phyloP scores from a whole-genome alignment of 2,888 invertebrate species.

The Aporophyla nigra region DNA sequence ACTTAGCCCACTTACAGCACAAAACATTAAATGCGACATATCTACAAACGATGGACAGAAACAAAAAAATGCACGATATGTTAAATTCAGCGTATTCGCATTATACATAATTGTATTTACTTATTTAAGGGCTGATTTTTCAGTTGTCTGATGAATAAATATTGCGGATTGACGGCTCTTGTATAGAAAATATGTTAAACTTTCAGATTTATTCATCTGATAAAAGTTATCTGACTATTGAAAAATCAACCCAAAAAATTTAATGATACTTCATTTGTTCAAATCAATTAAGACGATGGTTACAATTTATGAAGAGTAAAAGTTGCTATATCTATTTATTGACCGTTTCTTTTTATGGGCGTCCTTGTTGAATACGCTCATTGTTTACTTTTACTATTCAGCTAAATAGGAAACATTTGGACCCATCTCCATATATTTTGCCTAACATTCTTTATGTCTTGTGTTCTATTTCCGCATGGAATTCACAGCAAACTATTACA shows the following conservation, averaged over 20 bases:
- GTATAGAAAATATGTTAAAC: too few relatives aligned
- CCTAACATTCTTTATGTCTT: neutral
- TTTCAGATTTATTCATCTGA: too few relatives aligned
- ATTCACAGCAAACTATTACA: neutral
- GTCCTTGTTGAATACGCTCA: neutral
- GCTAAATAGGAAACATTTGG: neutral
- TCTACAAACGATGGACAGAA: too few relatives aligned
- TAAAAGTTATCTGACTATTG: too few relatives aligned
- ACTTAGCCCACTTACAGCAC: neutral
- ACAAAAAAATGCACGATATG: neutral
- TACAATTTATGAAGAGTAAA: neutral
- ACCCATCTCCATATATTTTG: neutral
- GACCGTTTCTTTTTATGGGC: neutral
- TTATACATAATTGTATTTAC: too few relatives aligned
- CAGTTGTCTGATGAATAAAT: neutral
- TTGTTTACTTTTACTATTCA: neutral
- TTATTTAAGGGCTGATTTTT: too few relatives aligned
- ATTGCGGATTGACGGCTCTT: too few relatives aligned
- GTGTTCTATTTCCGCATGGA: neutral
- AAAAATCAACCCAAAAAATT: too few relatives aligned
- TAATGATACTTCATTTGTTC: neutral
- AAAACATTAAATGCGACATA: neutral
- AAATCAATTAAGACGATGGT: neutral
- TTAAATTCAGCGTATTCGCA: neutral
- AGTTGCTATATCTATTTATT: neutral